These are phyloP conservation scores for Sphenodon punctatus DNA, from an alignment of 2,797 vertebrate genomes.

Conservation along the genomic window DNA sequence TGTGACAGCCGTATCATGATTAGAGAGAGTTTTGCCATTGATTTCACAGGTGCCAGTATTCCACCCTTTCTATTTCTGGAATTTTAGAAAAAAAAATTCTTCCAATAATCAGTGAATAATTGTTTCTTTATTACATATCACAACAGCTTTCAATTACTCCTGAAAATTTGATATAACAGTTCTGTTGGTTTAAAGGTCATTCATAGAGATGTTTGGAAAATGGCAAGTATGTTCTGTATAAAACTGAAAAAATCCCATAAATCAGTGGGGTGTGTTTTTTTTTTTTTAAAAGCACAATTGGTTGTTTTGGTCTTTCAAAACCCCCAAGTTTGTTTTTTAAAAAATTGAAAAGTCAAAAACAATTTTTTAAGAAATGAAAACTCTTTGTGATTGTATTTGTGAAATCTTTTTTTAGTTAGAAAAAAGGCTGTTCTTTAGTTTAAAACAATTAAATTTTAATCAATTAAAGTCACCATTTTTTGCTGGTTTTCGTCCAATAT, in stretches of 20 bases:
- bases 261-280: too few species aligned
- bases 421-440: neutral
- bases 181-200: neutral
- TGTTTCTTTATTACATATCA: too few species aligned
- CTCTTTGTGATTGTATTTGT: too few species aligned
- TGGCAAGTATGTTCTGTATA: neutral
- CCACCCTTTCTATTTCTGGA: too few species aligned
- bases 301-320: neutral
- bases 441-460: neutral
- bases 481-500: neutral
- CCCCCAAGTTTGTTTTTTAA: neutral
- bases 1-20: too few species aligned
- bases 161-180: neutral
- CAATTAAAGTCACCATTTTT: neutral
- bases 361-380: rapidly evolving
- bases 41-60: too few species aligned
- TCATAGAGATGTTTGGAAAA: neutral
- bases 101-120: too few species aligned
- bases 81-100: too few species aligned
- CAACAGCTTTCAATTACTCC: too few species aligned
- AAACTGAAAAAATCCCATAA: neutral
- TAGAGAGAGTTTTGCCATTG: too few species aligned
- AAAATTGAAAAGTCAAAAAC: neutral
- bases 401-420: neutral
- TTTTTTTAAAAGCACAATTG: neutral